A percentile compares a stretch with the other conserved stretches of the same genome.
These are phyloP conservation scores for Procavia capensis DNA, from an alignment of 2,113 vertebrate species.

Conservation along the genomic window DNA sequence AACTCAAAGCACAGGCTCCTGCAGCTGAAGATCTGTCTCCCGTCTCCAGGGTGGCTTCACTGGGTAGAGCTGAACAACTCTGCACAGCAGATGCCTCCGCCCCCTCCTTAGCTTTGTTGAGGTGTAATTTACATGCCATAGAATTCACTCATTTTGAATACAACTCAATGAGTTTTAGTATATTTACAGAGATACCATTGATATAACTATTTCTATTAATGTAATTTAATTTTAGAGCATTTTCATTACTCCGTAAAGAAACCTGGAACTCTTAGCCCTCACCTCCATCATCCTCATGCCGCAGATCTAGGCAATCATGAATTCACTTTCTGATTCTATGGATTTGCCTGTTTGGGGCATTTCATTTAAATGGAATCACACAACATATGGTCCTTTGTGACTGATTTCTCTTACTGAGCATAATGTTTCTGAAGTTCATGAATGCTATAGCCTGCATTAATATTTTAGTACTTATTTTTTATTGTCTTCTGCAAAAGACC, in stretches of 20 bases:
- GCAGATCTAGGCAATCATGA: not conserved
- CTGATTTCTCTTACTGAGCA: too few species aligned
- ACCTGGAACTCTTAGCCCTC: not conserved
- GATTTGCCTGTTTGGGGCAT: too few species aligned
- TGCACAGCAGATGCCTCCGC: not conserved
- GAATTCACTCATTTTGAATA: not conserved
- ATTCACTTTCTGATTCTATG: not conserved
- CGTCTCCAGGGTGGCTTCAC: not conserved
- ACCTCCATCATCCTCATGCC: too few species aligned
- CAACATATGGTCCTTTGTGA: too few species aligned
- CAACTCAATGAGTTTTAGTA: slow-evolving; percentile 30
- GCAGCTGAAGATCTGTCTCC: not conserved
- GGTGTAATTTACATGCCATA: not conserved
- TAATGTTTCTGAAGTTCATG: too few species aligned
- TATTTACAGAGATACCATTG: slow-evolving; percentile 48
- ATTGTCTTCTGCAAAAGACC: too few species aligned
- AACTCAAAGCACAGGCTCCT: not conserved
- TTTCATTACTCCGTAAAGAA: not conserved
- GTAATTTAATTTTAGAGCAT: not conserved
- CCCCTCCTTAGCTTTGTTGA: not conserved
- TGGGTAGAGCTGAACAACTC: not conserved
- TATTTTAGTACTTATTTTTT: too few species aligned
- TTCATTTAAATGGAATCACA: too few species aligned
- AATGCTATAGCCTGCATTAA: too few species aligned
- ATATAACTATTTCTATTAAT: not conserved